Base-by-base conservation (phyloP, 2,113 vertebrate genomes). In the Illadopsis cleaveri region DNA sequence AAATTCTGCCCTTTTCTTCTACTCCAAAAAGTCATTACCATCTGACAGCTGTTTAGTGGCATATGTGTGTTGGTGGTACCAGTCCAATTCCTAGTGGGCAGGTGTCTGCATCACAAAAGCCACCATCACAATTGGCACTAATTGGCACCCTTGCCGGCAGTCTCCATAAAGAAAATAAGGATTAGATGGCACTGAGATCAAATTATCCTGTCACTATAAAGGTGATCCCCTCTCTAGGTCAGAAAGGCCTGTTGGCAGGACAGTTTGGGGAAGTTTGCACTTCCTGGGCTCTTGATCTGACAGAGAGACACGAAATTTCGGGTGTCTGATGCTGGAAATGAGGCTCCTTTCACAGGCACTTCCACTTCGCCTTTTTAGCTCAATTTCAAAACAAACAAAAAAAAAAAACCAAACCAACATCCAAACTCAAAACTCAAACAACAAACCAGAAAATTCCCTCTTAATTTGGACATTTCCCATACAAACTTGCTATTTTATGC, bases 91-190 rank as follows among this genome's bases (percentile, higher is more conserved):
- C 94, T 96, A 97, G 96, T 96, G 96, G 96, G 96, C 96, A 97
- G 96, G 96, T 97, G 96, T 97, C 96, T 97, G 96, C 96, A 97
- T 94, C 96, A 97, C 96, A 97, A 97, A 97, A 97, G 96, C 96
- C 94, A 96, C 94, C 80, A 96, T 95, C 94, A 97, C 96, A 97
- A 96, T 97, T 96, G 96, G 96, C 94, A 96, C 96, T 97, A 97
- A 97, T 97, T 97, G 96, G 96, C 93, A 96, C 94, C 90, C 96
- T 96, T 93, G 90, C 88, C 90, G 30, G 96, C 94, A 97, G 90
- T 57, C 77, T 92, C 88, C 54, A 0, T 91, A 94, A 88, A 94
- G 96, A 94, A 96, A 95, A 95, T 68, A 96, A 72, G 88, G 96
- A 96, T 94, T 97, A 96, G 95, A 97, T 97, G 94, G 96, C 88